Evolutionary conservation across 2,797 vertebrate genomes (phyloP), one percentile per base, ranked within the genome.

Genomic region (Tachyglossus aculeatus): DNA sequence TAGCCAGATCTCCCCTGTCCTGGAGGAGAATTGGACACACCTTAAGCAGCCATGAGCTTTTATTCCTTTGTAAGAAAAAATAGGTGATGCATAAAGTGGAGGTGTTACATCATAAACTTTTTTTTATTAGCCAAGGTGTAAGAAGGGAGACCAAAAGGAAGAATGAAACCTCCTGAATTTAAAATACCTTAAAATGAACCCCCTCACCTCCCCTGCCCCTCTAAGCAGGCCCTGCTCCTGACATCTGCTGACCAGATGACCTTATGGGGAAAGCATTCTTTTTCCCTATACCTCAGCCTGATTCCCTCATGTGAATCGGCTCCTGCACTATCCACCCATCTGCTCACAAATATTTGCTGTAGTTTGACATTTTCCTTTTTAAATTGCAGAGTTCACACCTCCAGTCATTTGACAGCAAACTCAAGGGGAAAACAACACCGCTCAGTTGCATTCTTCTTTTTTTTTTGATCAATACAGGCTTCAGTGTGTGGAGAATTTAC

Each of bases 311-410:
- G 47, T 61, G 43, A 22, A 0, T 38, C 15, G 60, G 6, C 71
- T 59, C 10, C 48, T 31, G n/a, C 21, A 51, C 25, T 6, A 47
- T 8, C 32, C 65, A 22, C 10, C 31, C 27, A 60, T 9, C 54
- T 29, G 18, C 6, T 71, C 41, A 43, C 65, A 22, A 2, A 13
- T 36, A 19, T 74, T 81, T 72, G 24, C 27, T 82, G 77, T 39
- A n/a, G 43, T 73, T 71, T 77, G 61, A 67, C 36, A 33, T 37
- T 74, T 85, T 77, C 37, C 24, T 19, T 32, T 57, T n/a, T 33
- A 82, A 80, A 77, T 78, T 68, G 72, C 14, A 38, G 57, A 85
- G 62, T 83, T 82, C 55, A 67, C 1, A 31, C 50, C 59, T 81
- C 52, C 34, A 74, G 21, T 21, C 38, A 62, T 36, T 41, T 82